Conservation (phyloP, 2,888 invertebrate species). For the Chloroclysta siterata region DNA sequence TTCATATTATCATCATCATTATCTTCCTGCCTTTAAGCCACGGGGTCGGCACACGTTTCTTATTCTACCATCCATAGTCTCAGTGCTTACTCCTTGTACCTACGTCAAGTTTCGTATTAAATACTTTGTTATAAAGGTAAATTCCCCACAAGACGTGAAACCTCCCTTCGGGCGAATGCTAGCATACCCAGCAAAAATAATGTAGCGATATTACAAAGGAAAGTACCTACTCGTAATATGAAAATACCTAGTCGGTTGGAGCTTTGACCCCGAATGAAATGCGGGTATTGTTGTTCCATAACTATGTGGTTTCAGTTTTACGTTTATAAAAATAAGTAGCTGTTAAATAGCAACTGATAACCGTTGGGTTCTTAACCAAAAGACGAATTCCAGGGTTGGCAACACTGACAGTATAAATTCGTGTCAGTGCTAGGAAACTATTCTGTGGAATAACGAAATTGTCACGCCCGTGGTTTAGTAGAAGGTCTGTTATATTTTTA, state of each 20-base stretch:
- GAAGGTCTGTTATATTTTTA: no score
- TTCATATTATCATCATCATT: no score
- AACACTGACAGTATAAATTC: no score
- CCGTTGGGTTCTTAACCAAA: not conserved
- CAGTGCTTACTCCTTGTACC: not conserved
- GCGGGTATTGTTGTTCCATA: conserved; percentile 29
- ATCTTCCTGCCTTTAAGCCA: no score
- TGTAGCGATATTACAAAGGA: conserved; percentile 19
- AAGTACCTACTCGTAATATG: conserved; percentile 23
- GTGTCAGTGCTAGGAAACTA: no score
- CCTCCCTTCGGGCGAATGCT: conserved; percentile 13
- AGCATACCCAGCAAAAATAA: conserved; percentile 18
- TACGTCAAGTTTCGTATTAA: not conserved
- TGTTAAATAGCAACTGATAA: not conserved
- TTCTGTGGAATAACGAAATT: no score
- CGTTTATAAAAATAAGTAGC: not conserved
- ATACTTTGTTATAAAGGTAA: not conserved
- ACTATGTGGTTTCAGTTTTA: conserved; percentile 7
- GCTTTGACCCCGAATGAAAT: conserved; percentile 12
- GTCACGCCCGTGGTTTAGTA: no score
- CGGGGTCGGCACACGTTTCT: no score
- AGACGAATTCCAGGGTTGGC: no score
- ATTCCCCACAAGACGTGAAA: conserved; percentile 8
- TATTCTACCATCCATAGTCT: no score
- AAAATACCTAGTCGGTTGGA: conserved; percentile 25